phyloP scores from a whole-genome alignment of 2,113 vertebrate genomes.

The Ammodytes dubius region DNA sequence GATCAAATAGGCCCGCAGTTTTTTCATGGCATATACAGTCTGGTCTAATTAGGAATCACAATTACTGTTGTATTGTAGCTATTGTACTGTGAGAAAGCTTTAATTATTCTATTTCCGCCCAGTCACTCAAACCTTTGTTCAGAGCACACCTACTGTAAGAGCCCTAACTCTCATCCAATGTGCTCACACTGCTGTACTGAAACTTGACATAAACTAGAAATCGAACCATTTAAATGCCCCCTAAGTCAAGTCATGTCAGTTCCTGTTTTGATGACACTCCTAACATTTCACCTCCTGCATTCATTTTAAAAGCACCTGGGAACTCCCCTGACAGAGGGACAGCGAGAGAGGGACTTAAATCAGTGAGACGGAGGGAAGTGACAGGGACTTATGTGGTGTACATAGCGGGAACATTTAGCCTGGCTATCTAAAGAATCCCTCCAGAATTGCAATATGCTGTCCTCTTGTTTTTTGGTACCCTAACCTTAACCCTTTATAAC shows the following conservation, averaged over 20 bases:
- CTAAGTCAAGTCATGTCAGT: slow-evolving; percentile 18
- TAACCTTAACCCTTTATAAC: slow-evolving; percentile 31
- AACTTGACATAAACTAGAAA: slow-evolving; percentile 20
- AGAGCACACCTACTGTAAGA: not conserved
- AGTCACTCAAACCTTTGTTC: slow-evolving; percentile 6
- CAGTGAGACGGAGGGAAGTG: slow-evolving; percentile 48
- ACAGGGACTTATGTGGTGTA: slow-evolving; percentile 42
- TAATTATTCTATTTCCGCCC: not conserved
- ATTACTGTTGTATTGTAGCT: not conserved
- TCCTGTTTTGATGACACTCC: slow-evolving; percentile 32
- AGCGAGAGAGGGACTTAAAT: slow-evolving; percentile 41
- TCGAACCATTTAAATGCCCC: slow-evolving; percentile 16
- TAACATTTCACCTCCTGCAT: slow-evolving; percentile 25
- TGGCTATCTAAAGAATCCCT: slow-evolving; percentile 61
- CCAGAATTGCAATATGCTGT: slow-evolving; percentile 18
- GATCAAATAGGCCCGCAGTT: not conserved
- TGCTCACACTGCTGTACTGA: not conserved
- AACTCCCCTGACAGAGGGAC: slow-evolving; percentile 57
- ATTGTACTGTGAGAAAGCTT: slow-evolving; percentile 37
- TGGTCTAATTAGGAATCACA: slow-evolving; percentile 19
- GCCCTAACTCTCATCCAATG: not conserved
- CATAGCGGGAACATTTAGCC: slow-evolving; percentile 41
- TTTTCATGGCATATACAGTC: slow-evolving; percentile 39
- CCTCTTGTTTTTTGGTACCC: slow-evolving; percentile 60
- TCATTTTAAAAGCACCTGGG: slow-evolving; percentile 45